Evolutionary conservation across 1,140 invertebrate species (phyloP).

Genomic region (Cryptotermes secundus): DNA sequence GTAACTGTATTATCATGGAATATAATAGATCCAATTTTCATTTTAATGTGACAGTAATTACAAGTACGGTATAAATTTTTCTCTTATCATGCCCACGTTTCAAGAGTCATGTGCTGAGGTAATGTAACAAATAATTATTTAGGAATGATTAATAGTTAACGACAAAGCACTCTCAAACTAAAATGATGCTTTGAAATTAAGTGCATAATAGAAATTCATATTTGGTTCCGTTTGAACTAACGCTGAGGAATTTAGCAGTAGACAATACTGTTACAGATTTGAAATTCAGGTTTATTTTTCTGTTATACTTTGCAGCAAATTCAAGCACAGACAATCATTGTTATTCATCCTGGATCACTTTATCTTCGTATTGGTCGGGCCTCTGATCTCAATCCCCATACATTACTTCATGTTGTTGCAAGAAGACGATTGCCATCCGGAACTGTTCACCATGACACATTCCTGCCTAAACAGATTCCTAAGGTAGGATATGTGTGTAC

Average conservation of each 20-base stretch:
- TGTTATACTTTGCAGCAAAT: constrained; percentile 55
- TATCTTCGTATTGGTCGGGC: constrained; percentile 86
- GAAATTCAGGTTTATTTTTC: neutral
- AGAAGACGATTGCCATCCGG: constrained; percentile 59
- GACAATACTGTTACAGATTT: too few relatives aligned
- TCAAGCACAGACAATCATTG: constrained; percentile 77
- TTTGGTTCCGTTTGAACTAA: too few relatives aligned
- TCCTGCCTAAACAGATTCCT: constrained; percentile 62
- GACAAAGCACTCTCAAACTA: too few relatives aligned
- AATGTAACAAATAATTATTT: neutral
- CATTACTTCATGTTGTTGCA: constrained; percentile 84
- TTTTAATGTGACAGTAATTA: too few relatives aligned
- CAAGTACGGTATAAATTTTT: too few relatives aligned
- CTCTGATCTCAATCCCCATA: constrained; percentile 82
- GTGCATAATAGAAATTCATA: too few relatives aligned
- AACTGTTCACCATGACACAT: constrained; percentile 61
- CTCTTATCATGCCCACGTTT: neutral
- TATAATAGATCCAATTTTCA: too few relatives aligned
- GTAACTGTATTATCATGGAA: too few relatives aligned
- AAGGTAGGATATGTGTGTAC: constrained; percentile 44
- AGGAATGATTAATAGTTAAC: neutral
- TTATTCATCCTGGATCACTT: constrained; percentile 93
- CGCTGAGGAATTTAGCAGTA: too few relatives aligned
- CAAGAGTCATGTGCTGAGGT: constrained; percentile 30
- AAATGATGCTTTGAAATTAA: too few relatives aligned